These are phyloP conservation scores for Eugnorisma glareosa DNA, from an alignment of 2,888 invertebrate genomes.

Conservation along the genomic window DNA sequence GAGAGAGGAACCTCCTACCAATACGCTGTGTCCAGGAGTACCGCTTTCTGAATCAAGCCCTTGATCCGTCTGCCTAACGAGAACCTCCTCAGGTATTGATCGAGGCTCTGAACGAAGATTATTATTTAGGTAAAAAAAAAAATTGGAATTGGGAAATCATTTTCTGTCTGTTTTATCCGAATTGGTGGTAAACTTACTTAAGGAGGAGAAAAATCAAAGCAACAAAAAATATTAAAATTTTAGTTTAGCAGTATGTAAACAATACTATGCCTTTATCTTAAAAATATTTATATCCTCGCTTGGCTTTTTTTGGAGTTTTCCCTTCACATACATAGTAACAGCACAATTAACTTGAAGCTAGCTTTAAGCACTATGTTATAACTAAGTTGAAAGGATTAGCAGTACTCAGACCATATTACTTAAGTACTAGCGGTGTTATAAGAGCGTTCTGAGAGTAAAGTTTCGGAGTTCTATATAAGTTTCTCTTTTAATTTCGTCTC, in stretches of 20 bases:
- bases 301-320: background rate
- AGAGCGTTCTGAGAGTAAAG: constrained; percentile 1
- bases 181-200: background rate
- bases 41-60: no score
- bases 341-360: constrained; percentile 2
- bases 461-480: background rate
- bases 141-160: background rate
- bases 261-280: background rate
- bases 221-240: background rate
- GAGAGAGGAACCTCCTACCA: no score
- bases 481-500: constrained; percentile 5
- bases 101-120: no score
- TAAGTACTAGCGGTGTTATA: background rate
- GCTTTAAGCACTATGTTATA: constrained; percentile 6
- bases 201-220: background rate
- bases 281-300: background rate
- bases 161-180: background rate
- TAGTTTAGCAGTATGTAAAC: background rate
- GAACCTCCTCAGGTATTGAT: no score
- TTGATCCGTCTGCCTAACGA: no score
- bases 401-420: constrained; percentile 18
- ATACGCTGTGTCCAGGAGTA: no score
- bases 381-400: constrained; percentile 36
- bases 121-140: background rate
- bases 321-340: background rate